Conservation (phyloP, 2,113 vertebrate species). For the Phrynosoma platyrhinos region DNA sequence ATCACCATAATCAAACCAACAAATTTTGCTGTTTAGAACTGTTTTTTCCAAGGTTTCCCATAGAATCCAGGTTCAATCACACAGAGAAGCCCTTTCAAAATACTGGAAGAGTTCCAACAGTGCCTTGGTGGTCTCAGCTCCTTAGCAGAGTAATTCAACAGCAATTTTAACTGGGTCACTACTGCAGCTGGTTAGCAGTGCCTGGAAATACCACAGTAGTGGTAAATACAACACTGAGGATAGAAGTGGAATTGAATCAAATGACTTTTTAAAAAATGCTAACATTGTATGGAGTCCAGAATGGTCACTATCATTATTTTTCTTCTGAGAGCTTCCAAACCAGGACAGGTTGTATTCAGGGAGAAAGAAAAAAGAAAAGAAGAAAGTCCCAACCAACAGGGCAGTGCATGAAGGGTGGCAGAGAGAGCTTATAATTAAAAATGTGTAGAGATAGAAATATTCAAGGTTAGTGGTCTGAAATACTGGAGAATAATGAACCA, state of each 20-base stretch:
- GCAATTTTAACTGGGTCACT: constrained; percentile 1
- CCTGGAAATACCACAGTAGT: background rate
- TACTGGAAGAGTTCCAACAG: background rate
- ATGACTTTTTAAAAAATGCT: background rate
- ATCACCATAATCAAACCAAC: background rate
- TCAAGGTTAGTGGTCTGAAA: background rate
- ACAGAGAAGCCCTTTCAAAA: constrained; percentile 5
- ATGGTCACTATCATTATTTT: background rate
- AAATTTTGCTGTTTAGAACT: background rate
- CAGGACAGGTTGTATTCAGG: background rate
- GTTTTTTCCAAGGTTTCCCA: background rate
- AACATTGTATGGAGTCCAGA: background rate
- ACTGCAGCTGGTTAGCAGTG: background rate
- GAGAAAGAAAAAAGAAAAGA: background rate
- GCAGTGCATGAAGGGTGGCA: background rate
- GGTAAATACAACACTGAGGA: constrained; percentile 8
- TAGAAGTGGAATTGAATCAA: background rate
- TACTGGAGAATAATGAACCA: background rate
- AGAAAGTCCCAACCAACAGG: background rate
- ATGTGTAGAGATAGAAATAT: background rate
- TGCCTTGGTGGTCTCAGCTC: constrained; percentile 2
- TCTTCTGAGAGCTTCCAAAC: background rate
- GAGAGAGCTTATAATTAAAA: background rate
- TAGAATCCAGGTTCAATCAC: background rate
- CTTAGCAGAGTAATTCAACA: background rate